Conservation (phyloP, 2,888 invertebrate species). For the Drosophila mayaguana region DNA sequence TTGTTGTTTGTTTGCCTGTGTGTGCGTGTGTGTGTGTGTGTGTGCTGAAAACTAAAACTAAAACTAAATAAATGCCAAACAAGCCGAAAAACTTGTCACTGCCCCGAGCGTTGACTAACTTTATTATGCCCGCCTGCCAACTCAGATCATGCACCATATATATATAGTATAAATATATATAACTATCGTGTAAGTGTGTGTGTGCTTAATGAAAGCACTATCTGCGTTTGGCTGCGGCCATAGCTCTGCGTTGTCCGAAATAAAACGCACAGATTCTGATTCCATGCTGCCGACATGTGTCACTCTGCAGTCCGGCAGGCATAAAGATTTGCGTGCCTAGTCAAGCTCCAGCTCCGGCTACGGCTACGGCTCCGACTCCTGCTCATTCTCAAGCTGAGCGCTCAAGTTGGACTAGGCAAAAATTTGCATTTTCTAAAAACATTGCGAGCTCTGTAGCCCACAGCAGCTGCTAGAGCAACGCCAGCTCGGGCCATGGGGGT, state of each 20-base stretch:
- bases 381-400: constrained; percentile 20
- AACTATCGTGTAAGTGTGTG: constrained; percentile 2
- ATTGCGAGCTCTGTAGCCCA: constrained; percentile 51
- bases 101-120: constrained; percentile 55
- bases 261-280: constrained; percentile 78
- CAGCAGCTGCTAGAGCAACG: constrained; percentile 47
- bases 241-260: constrained; percentile 65
- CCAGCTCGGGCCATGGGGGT: constrained; percentile 3
- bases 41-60: constrained; percentile 30
- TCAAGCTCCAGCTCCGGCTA: constrained; percentile 31
- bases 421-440: constrained; percentile 83
- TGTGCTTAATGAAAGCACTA: constrained; percentile 58
- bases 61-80: constrained; percentile 81
- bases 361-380: neutral
- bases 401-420: constrained; percentile 54
- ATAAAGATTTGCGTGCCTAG: constrained; percentile 79
- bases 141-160: constrained; percentile 37
- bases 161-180: constrained; percentile 24
- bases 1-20: constrained; percentile 35
- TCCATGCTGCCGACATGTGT: constrained; percentile 84
- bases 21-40: neutral
- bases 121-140: constrained; percentile 65
- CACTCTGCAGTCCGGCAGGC: constrained; percentile 81
- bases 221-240: constrained; percentile 65
- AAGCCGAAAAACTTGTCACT: constrained; percentile 66